Evolutionary conservation across 2,888 invertebrate species (phyloP).

Genomic region (Brachycybe producta): DNA sequence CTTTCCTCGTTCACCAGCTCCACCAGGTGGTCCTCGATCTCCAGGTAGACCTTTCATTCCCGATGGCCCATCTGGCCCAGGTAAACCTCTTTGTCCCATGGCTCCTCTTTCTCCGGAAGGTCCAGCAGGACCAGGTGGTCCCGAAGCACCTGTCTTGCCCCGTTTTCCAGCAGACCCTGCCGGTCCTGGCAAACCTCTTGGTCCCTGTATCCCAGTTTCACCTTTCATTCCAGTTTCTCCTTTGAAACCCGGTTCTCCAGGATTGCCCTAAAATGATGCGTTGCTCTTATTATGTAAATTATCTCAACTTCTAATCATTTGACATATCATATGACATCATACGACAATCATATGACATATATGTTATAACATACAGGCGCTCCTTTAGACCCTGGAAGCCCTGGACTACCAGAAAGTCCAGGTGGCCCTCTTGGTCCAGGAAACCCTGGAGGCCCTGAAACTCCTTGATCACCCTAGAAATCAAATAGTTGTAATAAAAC

Average conservation of each 20-base stretch:
- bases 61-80: constrained; percentile 60
- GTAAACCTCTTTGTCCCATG: constrained; percentile 51
- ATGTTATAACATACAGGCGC: constrained; percentile 41
- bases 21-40: constrained; percentile 47
- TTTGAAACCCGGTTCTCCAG: constrained; percentile 66
- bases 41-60: constrained; percentile 60
- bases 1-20: constrained; percentile 29
- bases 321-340: background rate
- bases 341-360: background rate
- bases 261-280: constrained; percentile 48
- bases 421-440: constrained; percentile 66
- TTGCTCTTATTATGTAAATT: too few species aligned
- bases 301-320: background rate
- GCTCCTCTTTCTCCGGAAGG: constrained; percentile 47
- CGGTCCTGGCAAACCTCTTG: constrained; percentile 59
- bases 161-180: constrained; percentile 58
- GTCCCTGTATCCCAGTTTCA: constrained; percentile 56
- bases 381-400: constrained; percentile 68
- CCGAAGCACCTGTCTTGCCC: constrained; percentile 62
- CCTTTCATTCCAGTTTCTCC: constrained; percentile 66
- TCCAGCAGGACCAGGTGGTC: constrained; percentile 51
- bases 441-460: constrained; percentile 59
- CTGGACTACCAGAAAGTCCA: constrained; percentile 64
- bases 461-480: constrained; percentile 43
- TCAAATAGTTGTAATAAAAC: constrained; percentile 12